A percentile compares a stretch with the other conserved stretches of the same genome.
Evolutionary conservation across 2,797 vertebrate species (phyloP).

Genomic region (Coreius guichenoti): DNA sequence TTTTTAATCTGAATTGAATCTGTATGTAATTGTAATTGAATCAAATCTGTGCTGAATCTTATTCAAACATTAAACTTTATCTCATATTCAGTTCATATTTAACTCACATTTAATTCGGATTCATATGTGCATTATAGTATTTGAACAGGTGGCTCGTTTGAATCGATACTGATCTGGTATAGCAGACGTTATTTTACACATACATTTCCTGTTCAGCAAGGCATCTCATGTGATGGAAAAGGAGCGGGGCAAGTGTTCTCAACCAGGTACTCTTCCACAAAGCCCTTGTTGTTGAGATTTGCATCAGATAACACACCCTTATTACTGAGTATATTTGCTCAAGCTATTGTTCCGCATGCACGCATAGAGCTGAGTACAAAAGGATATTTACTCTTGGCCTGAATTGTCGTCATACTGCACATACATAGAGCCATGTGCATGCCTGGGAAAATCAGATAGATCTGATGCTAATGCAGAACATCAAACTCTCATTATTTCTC

Average conservation of each 20-base stretch:
- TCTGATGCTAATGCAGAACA: constrained; percentile 24
- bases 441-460: constrained; percentile 8
- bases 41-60: too few species aligned
- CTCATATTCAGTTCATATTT: neutral
- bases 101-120: neutral
- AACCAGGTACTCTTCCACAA: neutral
- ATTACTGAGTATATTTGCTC: constrained; percentile 25
- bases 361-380: neutral
- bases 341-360: neutral
- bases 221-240: neutral
- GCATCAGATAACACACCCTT: constrained; percentile 27
- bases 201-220: constrained; percentile 1
- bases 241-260: neutral
- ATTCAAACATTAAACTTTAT: too few species aligned
- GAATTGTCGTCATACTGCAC: constrained; percentile 13
- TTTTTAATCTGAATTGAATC: too few species aligned
- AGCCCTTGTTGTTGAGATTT: constrained; percentile 14
- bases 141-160: neutral
- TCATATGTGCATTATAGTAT: neutral
- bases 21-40: too few species aligned
- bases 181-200: neutral
- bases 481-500: neutral
- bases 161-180: neutral
- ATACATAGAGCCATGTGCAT: neutral
- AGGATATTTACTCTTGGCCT: constrained; percentile 31